Evolutionary conservation across 1,140 invertebrate genomes (phyloP).

Genomic region (Zaprionus capensis): DNA sequence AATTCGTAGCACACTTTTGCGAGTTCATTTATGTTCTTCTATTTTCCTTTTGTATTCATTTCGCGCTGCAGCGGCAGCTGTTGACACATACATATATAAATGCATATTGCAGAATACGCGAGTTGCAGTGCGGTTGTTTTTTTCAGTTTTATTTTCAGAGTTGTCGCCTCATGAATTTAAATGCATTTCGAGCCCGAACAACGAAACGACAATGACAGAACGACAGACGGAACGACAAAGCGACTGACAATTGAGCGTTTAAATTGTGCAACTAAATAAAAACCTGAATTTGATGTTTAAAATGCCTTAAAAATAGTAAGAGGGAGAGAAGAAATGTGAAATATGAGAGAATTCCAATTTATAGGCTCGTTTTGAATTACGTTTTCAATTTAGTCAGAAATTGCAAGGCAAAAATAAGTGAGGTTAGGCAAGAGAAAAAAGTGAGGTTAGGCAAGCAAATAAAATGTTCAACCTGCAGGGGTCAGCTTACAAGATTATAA

Average conservation of each 20-base stretch:
- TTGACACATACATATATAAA: constrained; percentile 50
- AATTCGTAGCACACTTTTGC: neutral
- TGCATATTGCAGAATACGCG: constrained; percentile 44
- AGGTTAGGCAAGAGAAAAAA: neutral
- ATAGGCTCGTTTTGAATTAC: neutral
- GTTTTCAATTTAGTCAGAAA: neutral
- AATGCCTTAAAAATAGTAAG: constrained; percentile 43
- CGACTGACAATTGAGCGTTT: constrained; percentile 31
- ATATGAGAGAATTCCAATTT: neutral
- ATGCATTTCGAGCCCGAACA: constrained; percentile 35
- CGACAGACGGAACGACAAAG: neutral
- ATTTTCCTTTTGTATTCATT: constrained; percentile 9
- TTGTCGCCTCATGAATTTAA: constrained; percentile 49
- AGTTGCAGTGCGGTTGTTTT: constrained; percentile 2
- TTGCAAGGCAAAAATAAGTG: neutral
- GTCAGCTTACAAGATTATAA: neutral
- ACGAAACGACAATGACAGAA: constrained; percentile 4
- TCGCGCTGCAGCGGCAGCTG: constrained; percentile 45
- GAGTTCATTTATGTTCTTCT: constrained; percentile 37
- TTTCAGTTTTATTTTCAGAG: constrained; percentile 21
- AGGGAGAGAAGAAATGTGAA: neutral
- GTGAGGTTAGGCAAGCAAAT: neutral
- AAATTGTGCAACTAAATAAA: constrained; percentile 24
- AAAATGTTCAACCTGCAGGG: neutral
- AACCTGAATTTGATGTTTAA: constrained; percentile 14